Evolutionary conservation across 2,888 invertebrate genomes (phyloP).

Genomic region (Siphonodentalium dalli): DNA sequence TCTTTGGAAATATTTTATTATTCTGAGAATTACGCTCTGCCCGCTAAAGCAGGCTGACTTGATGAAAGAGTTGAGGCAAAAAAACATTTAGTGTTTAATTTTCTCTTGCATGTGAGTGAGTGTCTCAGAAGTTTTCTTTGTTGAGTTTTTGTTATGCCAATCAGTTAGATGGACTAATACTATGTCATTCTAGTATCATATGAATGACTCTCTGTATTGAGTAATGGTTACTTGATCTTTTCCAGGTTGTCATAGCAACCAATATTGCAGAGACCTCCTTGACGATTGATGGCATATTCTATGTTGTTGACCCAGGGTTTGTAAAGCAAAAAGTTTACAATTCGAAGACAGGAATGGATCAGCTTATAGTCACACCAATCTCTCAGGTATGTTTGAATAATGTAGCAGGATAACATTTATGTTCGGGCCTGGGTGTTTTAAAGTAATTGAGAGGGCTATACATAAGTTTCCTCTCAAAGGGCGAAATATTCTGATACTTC

Average conservation of each 20-base stretch:
- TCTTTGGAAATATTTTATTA: no score
- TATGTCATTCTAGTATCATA: no score
- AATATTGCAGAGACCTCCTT: slow-evolving; percentile 99
- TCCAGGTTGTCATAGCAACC: slow-evolving; percentile 85
- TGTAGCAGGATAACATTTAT: no score
- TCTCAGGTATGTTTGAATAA: slow-evolving; percentile 75
- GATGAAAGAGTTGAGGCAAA: not conserved
- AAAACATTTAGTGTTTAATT: not conserved
- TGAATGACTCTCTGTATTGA: no score
- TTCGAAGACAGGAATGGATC: slow-evolving; percentile 85
- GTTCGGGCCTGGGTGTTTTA: no score
- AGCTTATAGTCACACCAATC: slow-evolving; percentile 97
- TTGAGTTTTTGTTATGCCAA: not conserved
- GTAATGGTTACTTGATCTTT: slow-evolving; percentile 1
- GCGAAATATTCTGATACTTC: no score
- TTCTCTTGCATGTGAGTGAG: not conserved
- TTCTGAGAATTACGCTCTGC: no score
- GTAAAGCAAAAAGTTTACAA: slow-evolving; percentile 99
- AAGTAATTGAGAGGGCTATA: no score
- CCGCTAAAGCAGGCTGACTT: not conserved
- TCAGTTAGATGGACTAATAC: no score
- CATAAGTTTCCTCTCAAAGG: no score
- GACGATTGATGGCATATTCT: slow-evolving; percentile 98
- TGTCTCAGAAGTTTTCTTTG: not conserved
- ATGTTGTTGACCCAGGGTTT: slow-evolving; percentile 99